A percentile compares a stretch with the other conserved stretches of the same genome.
Evolutionary conservation across 2,113 vertebrate species (phyloP).

Genomic region (Lampris megalopsis): DNA sequence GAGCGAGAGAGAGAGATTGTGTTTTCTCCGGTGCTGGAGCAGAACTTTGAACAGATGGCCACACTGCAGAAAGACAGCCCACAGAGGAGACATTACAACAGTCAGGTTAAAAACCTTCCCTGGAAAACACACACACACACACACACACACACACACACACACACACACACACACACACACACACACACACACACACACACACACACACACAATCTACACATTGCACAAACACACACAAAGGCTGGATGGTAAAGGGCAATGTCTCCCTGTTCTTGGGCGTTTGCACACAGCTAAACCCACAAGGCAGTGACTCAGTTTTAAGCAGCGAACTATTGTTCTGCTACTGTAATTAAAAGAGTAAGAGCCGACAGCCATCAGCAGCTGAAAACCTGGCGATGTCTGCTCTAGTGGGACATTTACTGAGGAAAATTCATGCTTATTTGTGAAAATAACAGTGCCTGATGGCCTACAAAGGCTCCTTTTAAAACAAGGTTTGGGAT

Average conservation of each 20-base stretch:
- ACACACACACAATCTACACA: background rate
- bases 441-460: background rate
- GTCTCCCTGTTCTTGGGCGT: constrained; percentile 47
- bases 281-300: constrained; percentile 15
- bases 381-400: background rate
- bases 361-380: background rate
- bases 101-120: constrained; percentile 72
- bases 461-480: background rate
- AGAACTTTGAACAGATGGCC: constrained; percentile 71
- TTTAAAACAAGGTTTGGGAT: background rate
- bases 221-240: background rate
- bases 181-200: background rate
- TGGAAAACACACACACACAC: constrained; percentile 38
- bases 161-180: background rate
- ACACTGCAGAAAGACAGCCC: constrained; percentile 68
- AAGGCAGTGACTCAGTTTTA: background rate
- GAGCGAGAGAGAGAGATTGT: background rate
- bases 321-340: background rate
- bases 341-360: background rate
- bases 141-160: constrained; percentile 1
- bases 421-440: background rate
- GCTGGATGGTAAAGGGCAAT: constrained; percentile 48
- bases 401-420: background rate
- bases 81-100: constrained; percentile 71
- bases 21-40: constrained; percentile 51